Base-by-base conservation (phyloP, 1,140 invertebrate species). In the Thalassaphorura encarpata region DNA sequence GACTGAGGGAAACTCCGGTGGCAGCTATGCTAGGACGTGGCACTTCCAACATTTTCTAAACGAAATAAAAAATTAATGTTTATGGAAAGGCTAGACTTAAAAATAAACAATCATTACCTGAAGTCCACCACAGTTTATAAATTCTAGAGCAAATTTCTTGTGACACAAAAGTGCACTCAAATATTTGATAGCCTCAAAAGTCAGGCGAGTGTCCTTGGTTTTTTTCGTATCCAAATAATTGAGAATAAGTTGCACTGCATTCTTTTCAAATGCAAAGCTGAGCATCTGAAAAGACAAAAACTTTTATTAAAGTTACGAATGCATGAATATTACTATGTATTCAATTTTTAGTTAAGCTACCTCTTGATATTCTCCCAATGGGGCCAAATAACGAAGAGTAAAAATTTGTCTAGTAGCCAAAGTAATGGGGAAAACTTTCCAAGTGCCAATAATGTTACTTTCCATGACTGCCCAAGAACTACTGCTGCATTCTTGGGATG, bases 291-390 rank as follows among this genome's bases (percentile, higher is more conserved):
- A 74, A 59, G 8, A 75, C 74, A 60, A 62, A 54, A 33, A 66
- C 46, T 8, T 13, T 6, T 4, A 18, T 48, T 26, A 24, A 18
- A n/a, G n/a, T 36, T 19, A n/a, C 11, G 33, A 11, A 11, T 36
- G 33, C 33, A 11, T n/a, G 33, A 24, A 24, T 57, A 13, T 23
- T 48, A 13, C 5, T 48, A 48, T 13, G 8, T 8, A 23, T 51
- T 31, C 39, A 54, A 45, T 50, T n/a, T n/a, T n/a, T n/a, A n/a
- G 41, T 50, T 26, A 43, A 67, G 67, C 70, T 67, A 85, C 83
- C 76, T 97, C 94, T 73, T 97, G 94, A 72, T 97, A 97, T 69
- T 97, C 93, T 21, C 92, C 94, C 78, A 96, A 85, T 0, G 92
- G 87, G 11, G 88, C 89, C 1, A 98, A 74, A 72, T 96, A 97